phyloP scores from a whole-genome alignment of 2,797 vertebrate species.

The Chaunax sp. region DNA sequence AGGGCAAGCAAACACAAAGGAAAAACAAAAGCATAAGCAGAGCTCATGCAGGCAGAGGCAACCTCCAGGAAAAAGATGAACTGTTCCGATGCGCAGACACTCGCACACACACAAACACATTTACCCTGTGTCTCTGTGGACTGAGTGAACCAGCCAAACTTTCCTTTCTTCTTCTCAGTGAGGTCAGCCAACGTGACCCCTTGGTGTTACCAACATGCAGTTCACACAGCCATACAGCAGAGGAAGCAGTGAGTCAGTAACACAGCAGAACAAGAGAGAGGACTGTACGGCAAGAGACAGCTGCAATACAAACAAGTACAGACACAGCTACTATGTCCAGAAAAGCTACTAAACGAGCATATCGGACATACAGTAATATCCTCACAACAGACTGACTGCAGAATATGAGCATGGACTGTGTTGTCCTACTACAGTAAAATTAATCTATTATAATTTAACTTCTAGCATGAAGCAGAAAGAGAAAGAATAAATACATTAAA shows the following conservation, averaged over 20 bases:
- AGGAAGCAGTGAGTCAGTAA: conserved; percentile 84
- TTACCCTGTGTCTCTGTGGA: conserved; percentile 97
- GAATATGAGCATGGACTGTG: neutral
- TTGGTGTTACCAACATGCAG: conserved; percentile 88
- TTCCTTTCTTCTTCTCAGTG: conserved; percentile 96
- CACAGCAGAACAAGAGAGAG: conserved; percentile 58
- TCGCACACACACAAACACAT: conserved; percentile 57
- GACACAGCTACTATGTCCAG: conserved; percentile 54
- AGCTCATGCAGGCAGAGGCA: conserved; percentile 39
- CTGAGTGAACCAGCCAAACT: conserved; percentile 94
- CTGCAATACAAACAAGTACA: conserved; percentile 49
- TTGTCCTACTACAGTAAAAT: neutral
- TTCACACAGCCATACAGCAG: conserved; percentile 88
- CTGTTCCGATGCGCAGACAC: conserved; percentile 32
- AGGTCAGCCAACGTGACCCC: conserved; percentile 96
- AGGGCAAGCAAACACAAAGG: conserved; percentile 34
- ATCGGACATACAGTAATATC: neutral
- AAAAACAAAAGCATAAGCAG: conserved; percentile 40
- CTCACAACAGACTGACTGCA: neutral
- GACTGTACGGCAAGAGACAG: conserved; percentile 44
- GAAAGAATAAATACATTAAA: neutral
- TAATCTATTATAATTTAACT: neutral
- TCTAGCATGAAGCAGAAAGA: neutral
- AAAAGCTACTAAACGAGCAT: conserved; percentile 14
- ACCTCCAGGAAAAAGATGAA: conserved; percentile 34